phyloP scores from a whole-genome alignment of 2,113 vertebrate genomes.

The Sander lucioperca region DNA sequence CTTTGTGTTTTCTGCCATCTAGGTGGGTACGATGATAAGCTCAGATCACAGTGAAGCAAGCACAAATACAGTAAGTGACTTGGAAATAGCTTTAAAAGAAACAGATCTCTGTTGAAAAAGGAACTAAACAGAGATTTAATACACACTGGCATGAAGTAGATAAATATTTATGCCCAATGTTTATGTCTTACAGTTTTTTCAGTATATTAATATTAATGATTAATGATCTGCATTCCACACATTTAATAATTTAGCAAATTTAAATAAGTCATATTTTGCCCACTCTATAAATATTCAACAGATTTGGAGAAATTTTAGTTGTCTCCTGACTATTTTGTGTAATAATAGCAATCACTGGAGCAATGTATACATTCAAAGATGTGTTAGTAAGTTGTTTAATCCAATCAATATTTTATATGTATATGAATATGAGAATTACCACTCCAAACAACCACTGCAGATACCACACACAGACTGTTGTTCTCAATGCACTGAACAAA shows the following conservation, averaged over 20 bases:
- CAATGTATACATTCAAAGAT: slow-evolving; percentile 58
- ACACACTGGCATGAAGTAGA: slow-evolving; percentile 57
- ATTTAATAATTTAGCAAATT: slow-evolving; percentile 77
- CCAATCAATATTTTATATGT: slow-evolving; percentile 70
- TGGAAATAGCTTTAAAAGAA: slow-evolving; percentile 68
- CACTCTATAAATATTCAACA: slow-evolving; percentile 74
- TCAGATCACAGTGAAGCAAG: slow-evolving; percentile 59
- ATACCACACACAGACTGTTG: slow-evolving; percentile 8
- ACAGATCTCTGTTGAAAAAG: slow-evolving; percentile 53
- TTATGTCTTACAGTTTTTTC: slow-evolving; percentile 78
- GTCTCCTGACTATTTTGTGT: slow-evolving; percentile 62
- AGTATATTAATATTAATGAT: slow-evolving; percentile 77
- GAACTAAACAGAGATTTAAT: slow-evolving; percentile 54
- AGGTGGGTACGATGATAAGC: slow-evolving; percentile 56
- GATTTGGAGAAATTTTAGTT: slow-evolving; percentile 53
- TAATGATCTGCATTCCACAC: slow-evolving; percentile 71
- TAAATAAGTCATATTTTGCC: slow-evolving; percentile 78
- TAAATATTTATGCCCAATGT: slow-evolving; percentile 80
- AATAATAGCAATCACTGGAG: slow-evolving; percentile 65
- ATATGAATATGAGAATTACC: slow-evolving; percentile 62
- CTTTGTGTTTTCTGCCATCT: slow-evolving; percentile 63
- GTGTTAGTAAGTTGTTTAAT: slow-evolving; percentile 70
- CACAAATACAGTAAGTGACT: slow-evolving; percentile 76
- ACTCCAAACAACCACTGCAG: slow-evolving; percentile 25
- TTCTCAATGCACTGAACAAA: background rate